Evolutionary conservation across 2,888 invertebrate genomes (phyloP).

Genomic region (Serripes groenlandicus): DNA sequence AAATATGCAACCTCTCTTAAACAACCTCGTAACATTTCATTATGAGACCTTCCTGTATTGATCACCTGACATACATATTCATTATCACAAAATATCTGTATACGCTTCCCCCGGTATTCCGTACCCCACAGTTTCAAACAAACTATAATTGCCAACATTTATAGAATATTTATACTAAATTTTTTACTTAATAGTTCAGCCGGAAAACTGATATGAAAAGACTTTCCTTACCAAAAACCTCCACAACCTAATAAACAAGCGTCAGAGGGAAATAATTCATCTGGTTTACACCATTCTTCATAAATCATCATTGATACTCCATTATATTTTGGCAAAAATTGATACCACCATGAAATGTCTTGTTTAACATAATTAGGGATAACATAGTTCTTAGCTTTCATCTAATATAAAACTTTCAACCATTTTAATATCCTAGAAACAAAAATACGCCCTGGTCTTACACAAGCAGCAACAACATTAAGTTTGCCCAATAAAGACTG

Average conservation of each 20-base stretch:
- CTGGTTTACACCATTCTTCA: background rate
- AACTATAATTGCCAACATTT: too few relatives aligned
- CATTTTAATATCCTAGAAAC: background rate
- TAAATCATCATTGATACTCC: background rate
- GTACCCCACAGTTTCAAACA: too few relatives aligned
- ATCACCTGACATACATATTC: too few relatives aligned
- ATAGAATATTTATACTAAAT: too few relatives aligned
- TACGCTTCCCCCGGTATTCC: too few relatives aligned
- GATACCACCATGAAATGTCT: background rate
- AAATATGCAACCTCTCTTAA: slow-evolving; percentile 15
- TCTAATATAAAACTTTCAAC: too few relatives aligned
- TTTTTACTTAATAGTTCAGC: too few relatives aligned
- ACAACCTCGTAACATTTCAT: slow-evolving; percentile 17
- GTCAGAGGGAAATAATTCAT: background rate
- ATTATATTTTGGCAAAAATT: background rate
- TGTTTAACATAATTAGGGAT: background rate
- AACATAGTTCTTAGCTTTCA: too few relatives aligned
- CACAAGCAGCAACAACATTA: background rate
- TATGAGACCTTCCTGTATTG: background rate
- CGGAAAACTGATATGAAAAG: too few relatives aligned
- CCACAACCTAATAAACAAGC: background rate
- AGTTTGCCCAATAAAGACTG: background rate
- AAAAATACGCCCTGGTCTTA: background rate
- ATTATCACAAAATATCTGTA: too few relatives aligned
- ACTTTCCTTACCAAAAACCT: background rate